Evolutionary conservation across 2,113 vertebrate genomes (phyloP), one percentile per base, ranked within the genome.

Genomic region (Lamprotornis superbus): DNA sequence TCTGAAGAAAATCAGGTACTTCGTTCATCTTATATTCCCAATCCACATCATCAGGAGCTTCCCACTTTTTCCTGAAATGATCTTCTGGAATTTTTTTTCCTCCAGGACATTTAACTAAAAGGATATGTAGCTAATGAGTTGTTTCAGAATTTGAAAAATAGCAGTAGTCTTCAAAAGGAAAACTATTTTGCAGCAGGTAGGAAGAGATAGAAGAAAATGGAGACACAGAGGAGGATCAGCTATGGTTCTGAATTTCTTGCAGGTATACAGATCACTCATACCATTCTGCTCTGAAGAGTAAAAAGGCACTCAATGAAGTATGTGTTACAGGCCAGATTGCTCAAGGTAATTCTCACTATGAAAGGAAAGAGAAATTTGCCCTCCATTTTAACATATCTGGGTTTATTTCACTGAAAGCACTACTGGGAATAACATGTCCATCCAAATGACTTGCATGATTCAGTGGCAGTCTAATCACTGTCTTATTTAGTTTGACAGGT

Each of bases 401-500:
- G 77, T 96, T 92, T 97, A 63, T 97, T 98, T 91, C 90, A 75
- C 79, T 74, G 61, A 83, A 92, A 94, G 25, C 46, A 84, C 82
- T 91, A 89, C 52, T 90, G 85, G 80, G 83, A 94, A 79, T 83
- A 93, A 94, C 52, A 92, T 59, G 71, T 93, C 94, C 84, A 81
- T 97, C 93, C 95, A 95, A 91, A 90, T 71, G 55, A 47, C 91
- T 97, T 94, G 71, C 89, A 73, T 84, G 63, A 87, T 22, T 50
- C 39, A 28, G 68, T 0, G 1, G 25, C 37, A 91, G 46, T 46
- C 65, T 83, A 82, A 82, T 82, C 67, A 71, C 19, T 59, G 30
- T 59, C 61, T 78, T 83, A 42, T 90, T 90, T 63, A 73, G 13
- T 27, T 19, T 94, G 46, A 79, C 24, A 86, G 44, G 25, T 55